A percentile compares a stretch with the other conserved stretches of the same genome.
Conservation (phyloP, 2,797 vertebrate genomes). For the Lophotriccus pileatus region DNA sequence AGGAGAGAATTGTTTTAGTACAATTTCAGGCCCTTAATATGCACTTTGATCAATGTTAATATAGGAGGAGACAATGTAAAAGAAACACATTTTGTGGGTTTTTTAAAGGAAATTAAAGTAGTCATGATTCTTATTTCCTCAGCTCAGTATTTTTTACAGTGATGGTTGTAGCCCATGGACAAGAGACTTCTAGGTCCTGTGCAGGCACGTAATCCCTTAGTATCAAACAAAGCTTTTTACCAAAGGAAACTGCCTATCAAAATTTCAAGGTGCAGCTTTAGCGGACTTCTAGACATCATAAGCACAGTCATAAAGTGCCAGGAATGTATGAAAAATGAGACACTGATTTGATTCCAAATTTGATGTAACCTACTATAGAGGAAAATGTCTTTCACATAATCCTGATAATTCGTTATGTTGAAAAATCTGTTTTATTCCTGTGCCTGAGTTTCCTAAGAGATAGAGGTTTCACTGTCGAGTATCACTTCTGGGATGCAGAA, state of each 20-base stretch:
- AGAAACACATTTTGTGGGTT: not conserved
- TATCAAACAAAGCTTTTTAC: not conserved
- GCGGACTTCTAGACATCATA: not conserved
- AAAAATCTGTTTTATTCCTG: not conserved
- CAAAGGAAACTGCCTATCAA: not conserved
- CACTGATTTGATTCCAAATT: not conserved
- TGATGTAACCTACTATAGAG: not conserved
- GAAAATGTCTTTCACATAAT: not conserved
- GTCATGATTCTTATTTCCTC: not conserved
- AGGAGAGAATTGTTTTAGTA: not conserved
- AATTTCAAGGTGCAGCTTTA: not conserved
- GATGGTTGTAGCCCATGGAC: fast-evolving
- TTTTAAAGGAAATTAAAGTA: not conserved
- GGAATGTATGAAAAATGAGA: not conserved
- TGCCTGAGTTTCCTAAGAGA: not conserved
- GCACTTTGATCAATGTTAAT: not conserved
- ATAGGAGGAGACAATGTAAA: not conserved
- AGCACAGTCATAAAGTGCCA: not conserved
- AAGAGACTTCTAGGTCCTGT: not conserved
- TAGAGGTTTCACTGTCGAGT: not conserved
- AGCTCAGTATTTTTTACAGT: fast-evolving
- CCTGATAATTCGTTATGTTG: not conserved
- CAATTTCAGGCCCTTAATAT: not conserved
- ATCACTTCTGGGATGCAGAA: not conserved
- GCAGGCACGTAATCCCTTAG: not conserved